These are phyloP conservation scores for Neoascia interrupta DNA, from an alignment of 2,888 invertebrate genomes.

Conservation along the genomic window DNA sequence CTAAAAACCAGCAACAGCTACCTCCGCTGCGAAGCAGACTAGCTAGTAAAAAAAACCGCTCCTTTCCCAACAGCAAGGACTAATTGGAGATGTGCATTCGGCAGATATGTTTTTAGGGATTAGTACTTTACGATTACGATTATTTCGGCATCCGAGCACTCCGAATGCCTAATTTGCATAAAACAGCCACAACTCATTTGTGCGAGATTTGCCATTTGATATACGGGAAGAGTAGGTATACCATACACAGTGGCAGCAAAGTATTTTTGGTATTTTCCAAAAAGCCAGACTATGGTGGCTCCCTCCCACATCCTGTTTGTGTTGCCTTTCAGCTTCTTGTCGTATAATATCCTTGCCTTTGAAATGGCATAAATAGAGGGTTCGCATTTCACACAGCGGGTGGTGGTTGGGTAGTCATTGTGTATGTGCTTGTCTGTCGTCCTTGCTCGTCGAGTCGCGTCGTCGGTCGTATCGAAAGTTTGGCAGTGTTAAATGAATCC, in stretches of 20 bases:
- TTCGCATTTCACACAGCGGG: slow-evolving; percentile 60
- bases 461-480: slow-evolving; percentile 50
- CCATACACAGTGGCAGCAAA: background rate
- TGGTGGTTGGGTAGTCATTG: background rate
- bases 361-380: slow-evolving; percentile 57
- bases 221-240: slow-evolving; percentile 55
- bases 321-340: slow-evolving; percentile 40
- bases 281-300: slow-evolving; percentile 44
- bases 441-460: no score
- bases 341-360: slow-evolving; percentile 31
- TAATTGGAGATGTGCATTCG: slow-evolving; percentile 70
- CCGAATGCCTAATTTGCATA: slow-evolving; percentile 70
- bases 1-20: slow-evolving; percentile 57
- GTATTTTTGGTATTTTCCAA: slow-evolving; percentile 38
- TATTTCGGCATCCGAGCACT: slow-evolving; percentile 65
- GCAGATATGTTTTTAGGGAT: slow-evolving; percentile 71
- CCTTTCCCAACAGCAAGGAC: slow-evolving; percentile 37
- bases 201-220: slow-evolving; percentile 72
- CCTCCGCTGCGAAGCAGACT: background rate
- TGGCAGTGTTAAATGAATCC: slow-evolving; percentile 70
- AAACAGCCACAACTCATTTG: slow-evolving; percentile 72
- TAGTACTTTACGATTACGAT: slow-evolving; percentile 72
- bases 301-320: slow-evolving; percentile 38
- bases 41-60: background rate
- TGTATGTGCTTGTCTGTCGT: slow-evolving; percentile 16